Percentiles rank a stretch among this genome's conserved stretches.
phyloP scores from a whole-genome alignment of 1,140 invertebrate species.

The Drosophila rhopaloa region DNA sequence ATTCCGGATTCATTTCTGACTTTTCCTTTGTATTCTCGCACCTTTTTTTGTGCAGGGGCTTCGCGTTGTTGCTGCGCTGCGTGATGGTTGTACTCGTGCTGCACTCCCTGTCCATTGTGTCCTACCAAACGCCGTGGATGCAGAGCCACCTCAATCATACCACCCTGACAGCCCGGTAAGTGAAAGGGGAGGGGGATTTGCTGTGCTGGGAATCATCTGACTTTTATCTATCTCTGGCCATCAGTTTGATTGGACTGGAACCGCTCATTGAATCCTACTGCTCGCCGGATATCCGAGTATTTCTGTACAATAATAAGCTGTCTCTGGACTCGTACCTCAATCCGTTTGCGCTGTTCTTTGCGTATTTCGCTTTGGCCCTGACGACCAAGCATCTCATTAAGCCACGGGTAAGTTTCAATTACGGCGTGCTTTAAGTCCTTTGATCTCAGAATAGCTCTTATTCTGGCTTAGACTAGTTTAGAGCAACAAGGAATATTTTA shows the following conservation, averaged over 20 bases:
- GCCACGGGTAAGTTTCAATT: conserved; percentile 87
- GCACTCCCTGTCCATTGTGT: conserved; percentile 91
- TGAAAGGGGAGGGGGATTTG: neutral
- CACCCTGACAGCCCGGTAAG: conserved; percentile 88
- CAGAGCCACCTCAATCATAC: conserved; percentile 89
- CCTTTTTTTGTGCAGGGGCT: conserved; percentile 85
- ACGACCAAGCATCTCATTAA: conserved; percentile 89
- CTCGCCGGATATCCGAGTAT: conserved; percentile 86
- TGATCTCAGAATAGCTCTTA: neutral
- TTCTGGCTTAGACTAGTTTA: conserved; percentile 9
- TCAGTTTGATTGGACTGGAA: conserved; percentile 89
- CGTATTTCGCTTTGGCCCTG: conserved; percentile 90
- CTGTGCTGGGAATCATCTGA: neutral
- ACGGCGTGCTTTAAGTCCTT: neutral
- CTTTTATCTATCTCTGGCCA: conserved; percentile 51
- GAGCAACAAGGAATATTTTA: conserved; percentile 28
- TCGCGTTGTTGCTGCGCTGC: conserved; percentile 89
- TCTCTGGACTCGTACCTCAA: conserved; percentile 91
- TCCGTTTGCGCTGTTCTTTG: conserved; percentile 90
- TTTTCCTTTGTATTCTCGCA: conserved; percentile 34
- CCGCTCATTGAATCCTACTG: conserved; percentile 86
- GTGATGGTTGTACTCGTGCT: conserved; percentile 90
- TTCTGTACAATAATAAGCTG: conserved; percentile 86
- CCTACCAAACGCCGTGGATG: conserved; percentile 94
- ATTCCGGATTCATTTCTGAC: conserved; percentile 23